Percentiles rank a stretch among this genome's conserved stretches.
phyloP scores from a whole-genome alignment of 2,113 vertebrate species.

The Sebastes schlegelii region DNA sequence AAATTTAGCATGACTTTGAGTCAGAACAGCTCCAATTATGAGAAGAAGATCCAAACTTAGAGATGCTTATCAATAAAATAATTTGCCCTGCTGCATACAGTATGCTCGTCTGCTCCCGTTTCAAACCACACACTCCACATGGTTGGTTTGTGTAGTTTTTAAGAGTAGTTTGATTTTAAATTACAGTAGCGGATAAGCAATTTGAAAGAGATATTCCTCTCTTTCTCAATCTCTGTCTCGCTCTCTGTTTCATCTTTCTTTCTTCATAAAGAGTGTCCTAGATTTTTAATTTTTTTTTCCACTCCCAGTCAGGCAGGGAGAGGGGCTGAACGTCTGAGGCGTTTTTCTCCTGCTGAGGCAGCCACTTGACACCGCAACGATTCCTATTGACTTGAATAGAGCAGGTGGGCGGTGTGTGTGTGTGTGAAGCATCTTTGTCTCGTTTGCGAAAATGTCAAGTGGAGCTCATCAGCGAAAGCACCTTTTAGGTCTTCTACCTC shows the following conservation, averaged over 20 bases:
- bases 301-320: slow-evolving; percentile 1
- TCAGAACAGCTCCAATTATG: no score
- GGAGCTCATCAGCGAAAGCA: slow-evolving; percentile 42
- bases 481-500: slow-evolving; percentile 41
- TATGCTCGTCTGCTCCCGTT: not conserved
- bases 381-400: slow-evolving; percentile 44
- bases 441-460: slow-evolving; percentile 52
- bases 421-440: slow-evolving; percentile 1
- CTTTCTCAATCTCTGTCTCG: slow-evolving; percentile 15
- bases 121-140: not conserved
- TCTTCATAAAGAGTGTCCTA: slow-evolving; percentile 53
- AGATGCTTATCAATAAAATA: not conserved
- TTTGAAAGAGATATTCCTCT: slow-evolving; percentile 25
- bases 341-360: slow-evolving; percentile 37
- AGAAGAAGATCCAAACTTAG: not conserved
- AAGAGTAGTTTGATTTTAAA: not conserved
- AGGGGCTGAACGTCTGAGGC: slow-evolving; percentile 36
- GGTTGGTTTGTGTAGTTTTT: not conserved
- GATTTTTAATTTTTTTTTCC: not conserved
- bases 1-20: not conserved
- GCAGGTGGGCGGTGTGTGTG: slow-evolving; percentile 54
- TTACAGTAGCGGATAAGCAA: not conserved
- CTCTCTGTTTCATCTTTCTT: slow-evolving; percentile 18
- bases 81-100: not conserved
- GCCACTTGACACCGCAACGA: slow-evolving; percentile 39